Conservation (phyloP, 2,797 vertebrate genomes). For the Argyrosomus regius region DNA sequence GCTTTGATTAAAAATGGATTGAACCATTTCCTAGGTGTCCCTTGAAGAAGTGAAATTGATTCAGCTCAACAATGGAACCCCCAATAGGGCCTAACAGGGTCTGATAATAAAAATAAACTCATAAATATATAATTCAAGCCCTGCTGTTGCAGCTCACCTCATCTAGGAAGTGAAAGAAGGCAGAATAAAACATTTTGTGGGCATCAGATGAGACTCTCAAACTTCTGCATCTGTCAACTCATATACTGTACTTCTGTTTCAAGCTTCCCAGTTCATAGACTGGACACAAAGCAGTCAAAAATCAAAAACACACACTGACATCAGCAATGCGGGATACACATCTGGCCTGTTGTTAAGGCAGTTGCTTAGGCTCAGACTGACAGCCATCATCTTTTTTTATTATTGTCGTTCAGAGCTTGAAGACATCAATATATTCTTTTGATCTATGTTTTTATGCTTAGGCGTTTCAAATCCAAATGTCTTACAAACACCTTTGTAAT, state of each 20-base stretch:
- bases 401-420: slow-evolving; percentile 25
- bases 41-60: slow-evolving; percentile 40
- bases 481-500: slow-evolving; percentile 75
- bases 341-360: slow-evolving; percentile 32
- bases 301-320: slow-evolving; percentile 33
- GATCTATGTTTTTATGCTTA: slow-evolving; percentile 33
- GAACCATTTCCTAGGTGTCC: slow-evolving; percentile 36
- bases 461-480: slow-evolving; percentile 58
- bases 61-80: slow-evolving; percentile 32
- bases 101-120: slow-evolving; percentile 36
- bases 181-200: slow-evolving; percentile 6
- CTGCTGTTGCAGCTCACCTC: slow-evolving; percentile 3
- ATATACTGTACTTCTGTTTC: background rate
- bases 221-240: slow-evolving; percentile 15
- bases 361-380: slow-evolving; percentile 33
- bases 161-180: slow-evolving; percentile 9
- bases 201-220: background rate
- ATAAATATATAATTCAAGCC: slow-evolving; percentile 32
- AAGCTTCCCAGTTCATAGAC: background rate
- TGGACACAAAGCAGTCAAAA: slow-evolving; percentile 20
- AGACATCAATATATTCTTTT: slow-evolving; percentile 59
- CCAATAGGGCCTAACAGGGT: background rate
- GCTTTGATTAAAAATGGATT: slow-evolving; percentile 66
- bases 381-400: slow-evolving; percentile 43
- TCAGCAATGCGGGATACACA: slow-evolving; percentile 23